phyloP scores from a whole-genome alignment of 2,888 invertebrate genomes.

The Drosophila bunnanda region DNA sequence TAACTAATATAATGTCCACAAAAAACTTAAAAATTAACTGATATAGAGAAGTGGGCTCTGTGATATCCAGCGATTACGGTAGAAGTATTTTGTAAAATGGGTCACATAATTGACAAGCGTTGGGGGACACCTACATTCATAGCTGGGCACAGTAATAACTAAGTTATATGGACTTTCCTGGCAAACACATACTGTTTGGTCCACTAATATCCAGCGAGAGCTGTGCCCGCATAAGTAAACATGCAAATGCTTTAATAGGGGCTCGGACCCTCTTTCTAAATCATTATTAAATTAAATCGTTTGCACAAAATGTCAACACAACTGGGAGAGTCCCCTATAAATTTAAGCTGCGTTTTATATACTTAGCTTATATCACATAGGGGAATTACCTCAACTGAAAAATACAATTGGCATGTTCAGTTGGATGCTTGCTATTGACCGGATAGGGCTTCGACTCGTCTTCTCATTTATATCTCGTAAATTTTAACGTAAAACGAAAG shows the following conservation, averaged over 20 bases:
- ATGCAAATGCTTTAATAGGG: neutral
- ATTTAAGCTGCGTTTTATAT: slow-evolving; percentile 48
- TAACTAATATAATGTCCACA: neutral
- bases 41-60: neutral
- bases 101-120: slow-evolving; percentile 17
- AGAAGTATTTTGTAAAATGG: slow-evolving; percentile 19
- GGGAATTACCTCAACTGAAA: slow-evolving; percentile 4
- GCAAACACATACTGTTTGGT: neutral
- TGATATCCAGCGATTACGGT: neutral
- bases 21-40: neutral
- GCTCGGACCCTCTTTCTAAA: slow-evolving; percentile 64
- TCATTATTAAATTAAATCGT: slow-evolving; percentile 79
- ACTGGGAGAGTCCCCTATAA: slow-evolving; percentile 35
- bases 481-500: neutral
- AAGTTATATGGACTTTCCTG: neutral
- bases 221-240: slow-evolving; percentile 6
- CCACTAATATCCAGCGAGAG: slow-evolving; percentile 5
- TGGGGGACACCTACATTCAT: slow-evolving; percentile 9
- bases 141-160: neutral
- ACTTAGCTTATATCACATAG: slow-evolving; percentile 43
- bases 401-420: slow-evolving; percentile 51
- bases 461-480: neutral
- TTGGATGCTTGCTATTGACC: slow-evolving; percentile 58
- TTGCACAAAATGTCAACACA: slow-evolving; percentile 62
- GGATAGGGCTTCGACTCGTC: slow-evolving; percentile 38